Conservation (phyloP, 2,113 vertebrate species). For the Centropristis striata region DNA sequence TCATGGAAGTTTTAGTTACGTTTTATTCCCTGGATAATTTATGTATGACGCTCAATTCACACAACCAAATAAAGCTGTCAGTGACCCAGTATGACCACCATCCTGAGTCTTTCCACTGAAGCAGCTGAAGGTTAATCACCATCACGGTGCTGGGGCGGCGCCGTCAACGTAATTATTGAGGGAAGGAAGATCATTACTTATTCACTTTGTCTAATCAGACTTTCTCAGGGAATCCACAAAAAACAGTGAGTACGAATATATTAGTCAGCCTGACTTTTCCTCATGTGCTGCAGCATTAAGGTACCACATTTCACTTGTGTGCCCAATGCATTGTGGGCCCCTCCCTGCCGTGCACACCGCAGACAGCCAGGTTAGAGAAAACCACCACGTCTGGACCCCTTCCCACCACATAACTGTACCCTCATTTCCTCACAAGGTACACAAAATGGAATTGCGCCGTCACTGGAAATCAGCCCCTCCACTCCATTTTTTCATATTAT, state of each 20-base stretch:
- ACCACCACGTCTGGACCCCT: conserved; percentile 30
- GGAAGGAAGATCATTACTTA: conserved; percentile 60
- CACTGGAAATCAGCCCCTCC: conserved; percentile 53
- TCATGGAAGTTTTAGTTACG: not conserved
- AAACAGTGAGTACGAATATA: conserved; percentile 14
- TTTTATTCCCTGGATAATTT: not conserved
- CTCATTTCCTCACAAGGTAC: conserved; percentile 73
- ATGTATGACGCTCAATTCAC: not conserved
- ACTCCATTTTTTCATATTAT: conserved; percentile 49
- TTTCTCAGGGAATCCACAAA: conserved; percentile 42
- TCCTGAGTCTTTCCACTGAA: conserved; percentile 7
- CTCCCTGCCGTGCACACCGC: conserved; percentile 3
- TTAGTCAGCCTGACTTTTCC: conserved; percentile 9
- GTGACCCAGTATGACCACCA: conserved; percentile 10
- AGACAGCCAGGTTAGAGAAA: conserved; percentile 40
- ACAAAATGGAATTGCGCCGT: conserved; percentile 40
- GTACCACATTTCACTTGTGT: conserved; percentile 23
- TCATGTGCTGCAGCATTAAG: conserved; percentile 7
- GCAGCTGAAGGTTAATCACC: conserved; percentile 46
- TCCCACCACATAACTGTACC: conserved; percentile 58
- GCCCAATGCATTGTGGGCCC: conserved; percentile 30
- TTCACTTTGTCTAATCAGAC: conserved; percentile 58
- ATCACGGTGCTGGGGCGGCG: conserved; percentile 32
- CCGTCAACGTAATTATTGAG: conserved; percentile 57
- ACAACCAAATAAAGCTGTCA: not conserved